A percentile compares a stretch with the other conserved stretches of the same genome.
Evolutionary conservation across 2,113 vertebrate genomes (phyloP).

Genomic region (Sceloporus undulatus): DNA sequence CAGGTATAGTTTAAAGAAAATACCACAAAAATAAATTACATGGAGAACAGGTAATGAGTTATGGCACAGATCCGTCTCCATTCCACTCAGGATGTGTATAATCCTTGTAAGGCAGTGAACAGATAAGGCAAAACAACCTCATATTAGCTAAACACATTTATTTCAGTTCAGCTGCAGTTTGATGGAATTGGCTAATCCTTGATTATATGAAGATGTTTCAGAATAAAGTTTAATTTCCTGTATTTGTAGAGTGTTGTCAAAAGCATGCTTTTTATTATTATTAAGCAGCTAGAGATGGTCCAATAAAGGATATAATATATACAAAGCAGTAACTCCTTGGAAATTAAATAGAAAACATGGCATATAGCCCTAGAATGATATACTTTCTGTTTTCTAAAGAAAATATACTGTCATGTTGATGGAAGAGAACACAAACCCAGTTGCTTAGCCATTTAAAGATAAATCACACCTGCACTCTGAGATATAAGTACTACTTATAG

Average conservation of each 20-base stretch:
- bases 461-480: too few relatives aligned
- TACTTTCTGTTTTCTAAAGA: neutral
- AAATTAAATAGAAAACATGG: neutral
- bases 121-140: neutral
- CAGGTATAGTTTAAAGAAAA: neutral
- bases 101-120: neutral
- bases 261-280: neutral
- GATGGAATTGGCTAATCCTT: conserved; percentile 1
- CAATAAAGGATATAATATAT: neutral
- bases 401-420: neutral
- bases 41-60: conserved; percentile 10
- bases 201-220: neutral
- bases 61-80: neutral
- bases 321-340: neutral
- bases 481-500: too few relatives aligned
- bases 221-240: neutral
- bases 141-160: neutral
- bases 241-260: neutral
- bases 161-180: conserved; percentile 4
- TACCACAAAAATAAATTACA: conserved; percentile 17
- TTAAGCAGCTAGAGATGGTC: neutral
- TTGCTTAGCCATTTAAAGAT: too few relatives aligned
- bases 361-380: neutral
- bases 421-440: neutral
- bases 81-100: neutral